Conservation (phyloP, 1,140 invertebrate genomes). For the Euura lappo region DNA sequence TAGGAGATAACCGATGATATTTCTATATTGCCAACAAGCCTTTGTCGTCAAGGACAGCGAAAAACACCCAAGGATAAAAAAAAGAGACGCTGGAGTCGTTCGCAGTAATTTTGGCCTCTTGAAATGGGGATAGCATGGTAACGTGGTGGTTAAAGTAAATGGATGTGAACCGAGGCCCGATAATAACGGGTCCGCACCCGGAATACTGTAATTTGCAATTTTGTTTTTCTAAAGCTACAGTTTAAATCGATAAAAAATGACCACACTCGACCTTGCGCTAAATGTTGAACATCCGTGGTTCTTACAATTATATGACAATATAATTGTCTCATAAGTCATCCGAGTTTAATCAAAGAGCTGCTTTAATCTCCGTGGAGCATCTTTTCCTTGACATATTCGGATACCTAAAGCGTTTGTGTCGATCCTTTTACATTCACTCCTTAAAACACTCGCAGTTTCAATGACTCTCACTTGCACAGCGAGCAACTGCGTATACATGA, state of each 20-base stretch:
- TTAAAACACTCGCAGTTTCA: neutral
- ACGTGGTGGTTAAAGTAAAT: no score
- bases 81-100: no score
- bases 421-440: slow-evolving; percentile 3
- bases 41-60: no score
- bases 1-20: no score
- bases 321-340: no score
- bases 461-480: neutral
- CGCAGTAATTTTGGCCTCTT: no score
- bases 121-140: no score
- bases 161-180: no score
- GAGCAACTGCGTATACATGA: no score
- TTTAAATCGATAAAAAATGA: neutral
- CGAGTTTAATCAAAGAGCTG: neutral
- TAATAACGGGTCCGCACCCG: neutral
- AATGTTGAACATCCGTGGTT: neutral
- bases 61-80: no score
- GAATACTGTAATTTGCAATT: neutral
- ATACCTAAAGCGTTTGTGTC: neutral
- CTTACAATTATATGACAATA: neutral
- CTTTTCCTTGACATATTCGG: slow-evolving; percentile 1
- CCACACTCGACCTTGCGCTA: neutral
- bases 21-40: no score
- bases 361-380: neutral
- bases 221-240: neutral